Conservation (phyloP, 2,113 vertebrate species). For the Dasyurus viverrinus region DNA sequence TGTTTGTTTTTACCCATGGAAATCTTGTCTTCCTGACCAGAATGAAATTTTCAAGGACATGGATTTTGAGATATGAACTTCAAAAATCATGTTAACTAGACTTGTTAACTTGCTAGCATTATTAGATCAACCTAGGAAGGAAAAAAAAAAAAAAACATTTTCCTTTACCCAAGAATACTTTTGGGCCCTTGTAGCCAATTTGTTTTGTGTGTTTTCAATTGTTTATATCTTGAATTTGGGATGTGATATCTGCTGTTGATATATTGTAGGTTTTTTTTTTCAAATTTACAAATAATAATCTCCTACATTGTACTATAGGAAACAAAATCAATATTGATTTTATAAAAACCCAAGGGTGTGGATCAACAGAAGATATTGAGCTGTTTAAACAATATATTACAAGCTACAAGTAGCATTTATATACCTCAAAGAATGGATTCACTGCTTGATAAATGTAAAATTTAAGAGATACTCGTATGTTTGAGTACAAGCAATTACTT, state of each 20-base stretch:
- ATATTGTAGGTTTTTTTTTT: background rate
- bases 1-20: background rate
- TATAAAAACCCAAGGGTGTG: background rate
- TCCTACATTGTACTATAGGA: background rate
- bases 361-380: background rate
- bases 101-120: background rate
- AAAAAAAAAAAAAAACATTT: background rate
- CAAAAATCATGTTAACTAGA: background rate
- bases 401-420: background rate
- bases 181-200: background rate
- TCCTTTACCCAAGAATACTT: background rate
- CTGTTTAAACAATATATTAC: background rate
- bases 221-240: background rate
- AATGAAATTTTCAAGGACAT: background rate
- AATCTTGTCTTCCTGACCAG: background rate
- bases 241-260: background rate
- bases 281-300: background rate
- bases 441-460: background rate
- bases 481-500: background rate
- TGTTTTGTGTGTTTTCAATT: background rate
- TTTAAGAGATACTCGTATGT: background rate
- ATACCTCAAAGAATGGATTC: conserved; percentile 7
- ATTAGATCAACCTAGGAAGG: background rate
- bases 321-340: background rate
- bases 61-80: background rate